Percentiles rank a stretch among this genome's conserved stretches.
Conservation (phyloP, 2,888 invertebrate genomes). For the Drosophila fungiperda region DNA sequence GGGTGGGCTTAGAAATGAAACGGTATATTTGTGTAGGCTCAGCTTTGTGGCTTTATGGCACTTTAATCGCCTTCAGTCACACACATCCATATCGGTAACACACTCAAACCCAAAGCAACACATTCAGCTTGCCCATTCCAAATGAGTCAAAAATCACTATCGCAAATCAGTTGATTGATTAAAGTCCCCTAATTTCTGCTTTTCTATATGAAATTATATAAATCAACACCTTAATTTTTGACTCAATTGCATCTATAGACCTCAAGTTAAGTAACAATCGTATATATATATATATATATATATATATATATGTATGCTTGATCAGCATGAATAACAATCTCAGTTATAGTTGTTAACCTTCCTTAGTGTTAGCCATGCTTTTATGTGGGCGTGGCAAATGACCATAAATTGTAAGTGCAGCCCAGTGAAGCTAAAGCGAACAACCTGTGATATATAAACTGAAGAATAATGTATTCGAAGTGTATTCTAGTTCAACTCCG, state of each 20-base stretch:
- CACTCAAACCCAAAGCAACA: slow-evolving; percentile 11
- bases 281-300: neutral
- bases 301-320: neutral
- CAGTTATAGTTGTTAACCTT: neutral
- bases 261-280: neutral
- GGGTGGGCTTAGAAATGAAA: neutral
- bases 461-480: slow-evolving; percentile 4
- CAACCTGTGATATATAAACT: neutral
- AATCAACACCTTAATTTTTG: neutral
- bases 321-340: neutral
- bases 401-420: slow-evolving; percentile 5
- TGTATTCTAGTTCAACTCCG: neutral
- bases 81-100: slow-evolving; percentile 3
- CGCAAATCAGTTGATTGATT: neutral
- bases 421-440: neutral
- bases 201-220: neutral
- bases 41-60: slow-evolving; percentile 48
- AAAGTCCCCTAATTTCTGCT: neutral
- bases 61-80: slow-evolving; percentile 53
- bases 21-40: slow-evolving; percentile 27
- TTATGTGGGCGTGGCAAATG: slow-evolving; percentile 10
- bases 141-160: slow-evolving; percentile 7
- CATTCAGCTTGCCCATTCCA: slow-evolving; percentile 17
- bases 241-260: neutral
- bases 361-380: neutral